Conservation (phyloP, 1,140 invertebrate genomes). For the Lycorma delicatula region DNA sequence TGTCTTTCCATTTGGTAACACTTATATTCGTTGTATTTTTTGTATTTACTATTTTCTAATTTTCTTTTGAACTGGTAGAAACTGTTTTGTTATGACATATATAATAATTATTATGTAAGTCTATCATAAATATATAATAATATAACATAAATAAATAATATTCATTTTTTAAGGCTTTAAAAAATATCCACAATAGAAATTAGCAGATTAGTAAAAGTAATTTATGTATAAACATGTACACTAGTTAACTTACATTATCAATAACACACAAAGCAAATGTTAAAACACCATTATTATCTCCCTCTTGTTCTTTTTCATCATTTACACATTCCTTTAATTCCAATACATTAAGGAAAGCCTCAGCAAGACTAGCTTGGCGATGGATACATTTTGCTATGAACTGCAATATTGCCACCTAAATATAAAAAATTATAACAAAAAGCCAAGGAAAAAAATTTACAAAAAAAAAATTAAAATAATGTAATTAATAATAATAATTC, state of each 20-base stretch:
- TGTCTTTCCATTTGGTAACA: too few species aligned
- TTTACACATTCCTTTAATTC: conserved; percentile 12
- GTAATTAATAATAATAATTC: background rate
- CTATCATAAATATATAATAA: too few species aligned
- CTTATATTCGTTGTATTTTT: too few species aligned
- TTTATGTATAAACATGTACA: too few species aligned
- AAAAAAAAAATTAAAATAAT: background rate
- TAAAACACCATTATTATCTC: background rate
- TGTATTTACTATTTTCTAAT: too few species aligned
- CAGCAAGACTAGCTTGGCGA: conserved; percentile 13
- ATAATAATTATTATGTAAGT: too few species aligned
- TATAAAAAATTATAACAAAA: background rate
- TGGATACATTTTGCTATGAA: conserved; percentile 12
- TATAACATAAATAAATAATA: too few species aligned
- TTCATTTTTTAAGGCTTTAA: too few species aligned
- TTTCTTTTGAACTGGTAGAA: too few species aligned
- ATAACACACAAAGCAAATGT: background rate
- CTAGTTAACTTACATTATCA: background rate
- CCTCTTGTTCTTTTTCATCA: conserved; percentile 5
- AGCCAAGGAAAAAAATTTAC: background rate
- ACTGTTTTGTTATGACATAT: too few species aligned
- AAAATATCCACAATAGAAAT: too few species aligned
- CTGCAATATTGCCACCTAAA: conserved; percentile 9
- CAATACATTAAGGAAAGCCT: conserved; percentile 12
- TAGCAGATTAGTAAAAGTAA: too few species aligned